Base-by-base conservation (phyloP, 2,113 vertebrate genomes). In the Toxotes chatareus region DNA sequence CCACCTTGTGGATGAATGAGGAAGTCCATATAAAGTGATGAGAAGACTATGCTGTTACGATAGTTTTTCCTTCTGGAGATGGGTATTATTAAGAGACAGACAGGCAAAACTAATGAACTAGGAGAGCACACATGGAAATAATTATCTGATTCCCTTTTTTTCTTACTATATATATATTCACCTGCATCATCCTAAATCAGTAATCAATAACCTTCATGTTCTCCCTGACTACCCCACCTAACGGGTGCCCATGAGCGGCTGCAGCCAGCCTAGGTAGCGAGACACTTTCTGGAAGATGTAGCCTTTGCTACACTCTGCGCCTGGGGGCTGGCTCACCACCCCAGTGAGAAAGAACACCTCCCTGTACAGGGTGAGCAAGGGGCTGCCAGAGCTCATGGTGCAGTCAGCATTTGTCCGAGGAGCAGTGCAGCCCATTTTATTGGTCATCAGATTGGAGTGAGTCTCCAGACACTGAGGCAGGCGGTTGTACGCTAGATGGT, bases 221-320 rank as follows among this genome's bases (percentile, higher is more conserved):
- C 32, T 32, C 55, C 49, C 42, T 42, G n/a, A 56, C 17, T 53
- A 13, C 46, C 8, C 40, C 55, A 40, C 55, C 83, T 85, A 89
- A 64, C 46, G 83, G 7, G 73, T 76, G 44, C 64, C 62, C 90
- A 94, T 93, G 34, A 93, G 21, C 0, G 78, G 10, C 66, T 80
- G 80, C 68, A 96, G 88, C 95, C 95, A 96, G 67, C 83, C 79
- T 14, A 94, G 86, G 71, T 91, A 77, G 32, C 95, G 94, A 0
- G 95, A 95, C 65, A 96, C 94, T 66, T 95, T 96, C 84, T 95
- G 94, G 80, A 94, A 94, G 72, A 95, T 69, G 79, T 93, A 95
- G 1, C 95, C 95, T 4, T 91, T 79, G 21, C 2, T 76, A 80
- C 95, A 95, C 32, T 93, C 75, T 2, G 85, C 76, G 31, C 74